Percentiles rank a stretch among this genome's conserved stretches.
Evolutionary conservation across 2,113 vertebrate genomes (phyloP).

Genomic region (Microcebus lehilahytsara): DNA sequence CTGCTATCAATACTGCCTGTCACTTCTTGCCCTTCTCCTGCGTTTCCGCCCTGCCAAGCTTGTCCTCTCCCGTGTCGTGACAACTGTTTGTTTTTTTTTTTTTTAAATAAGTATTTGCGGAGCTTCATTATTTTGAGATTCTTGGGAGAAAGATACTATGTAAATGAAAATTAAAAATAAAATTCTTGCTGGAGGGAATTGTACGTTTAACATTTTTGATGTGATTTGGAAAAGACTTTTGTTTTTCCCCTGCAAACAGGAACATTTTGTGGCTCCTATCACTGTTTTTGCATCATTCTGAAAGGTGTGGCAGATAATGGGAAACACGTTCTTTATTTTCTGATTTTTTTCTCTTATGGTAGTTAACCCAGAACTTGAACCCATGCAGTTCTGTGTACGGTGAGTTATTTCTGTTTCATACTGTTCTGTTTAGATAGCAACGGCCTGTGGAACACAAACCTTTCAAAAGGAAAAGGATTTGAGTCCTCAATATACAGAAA

Average conservation of each 20-base stretch:
- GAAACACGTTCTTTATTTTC: conserved; percentile 7
- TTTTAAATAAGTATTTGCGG: conserved; percentile 48
- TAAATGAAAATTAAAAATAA: conserved; percentile 74
- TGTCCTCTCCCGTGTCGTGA: conserved; percentile 9
- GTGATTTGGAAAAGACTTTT: conserved; percentile 28
- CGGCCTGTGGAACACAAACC: neutral
- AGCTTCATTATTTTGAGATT: conserved; percentile 63
- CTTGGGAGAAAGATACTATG: conserved; percentile 64
- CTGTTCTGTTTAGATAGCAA: neutral
- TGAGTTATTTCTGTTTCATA: conserved; percentile 14
- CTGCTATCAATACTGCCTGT: neutral
- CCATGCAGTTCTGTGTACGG: neutral
- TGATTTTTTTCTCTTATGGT: neutral
- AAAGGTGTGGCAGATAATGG: conserved; percentile 19
- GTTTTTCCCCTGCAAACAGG: neutral
- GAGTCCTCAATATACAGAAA: neutral
- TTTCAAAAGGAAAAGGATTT: neutral
- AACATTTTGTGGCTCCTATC: conserved; percentile 34
- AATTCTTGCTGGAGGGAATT: conserved; percentile 61
- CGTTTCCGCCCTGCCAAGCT: neutral
- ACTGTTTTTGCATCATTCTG: conserved; percentile 43
- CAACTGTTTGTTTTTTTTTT: conserved; percentile 17
- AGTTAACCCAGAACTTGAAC: conserved; percentile 39
- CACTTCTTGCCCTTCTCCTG: conserved; percentile 10
- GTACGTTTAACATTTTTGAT: conserved; percentile 43